Evolutionary conservation across 92 coral and sea anemone genomes (phyloP).

Genomic region (Umimayanthus chanpuru): DNA sequence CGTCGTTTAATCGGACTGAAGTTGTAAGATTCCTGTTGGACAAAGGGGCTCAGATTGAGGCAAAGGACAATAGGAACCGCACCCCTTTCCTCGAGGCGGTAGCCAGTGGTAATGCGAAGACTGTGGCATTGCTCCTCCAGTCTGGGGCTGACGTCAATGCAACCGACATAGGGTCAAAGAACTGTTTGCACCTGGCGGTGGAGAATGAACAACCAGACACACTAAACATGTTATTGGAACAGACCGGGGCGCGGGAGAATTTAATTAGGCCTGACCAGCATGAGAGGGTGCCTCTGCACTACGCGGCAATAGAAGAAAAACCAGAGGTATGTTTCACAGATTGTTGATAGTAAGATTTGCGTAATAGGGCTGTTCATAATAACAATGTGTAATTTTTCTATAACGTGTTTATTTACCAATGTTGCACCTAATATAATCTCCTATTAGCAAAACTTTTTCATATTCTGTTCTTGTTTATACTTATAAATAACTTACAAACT

Average conservation of each 20-base stretch:
- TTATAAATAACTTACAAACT: too few species aligned
- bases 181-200: slow-evolving; percentile 71
- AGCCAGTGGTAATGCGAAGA: slow-evolving; percentile 47
- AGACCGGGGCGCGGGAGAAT: slow-evolving; percentile 27
- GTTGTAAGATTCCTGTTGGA: slow-evolving; percentile 58
- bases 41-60: slow-evolving; percentile 59
- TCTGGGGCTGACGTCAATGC: slow-evolving; percentile 59
- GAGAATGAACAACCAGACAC: slow-evolving; percentile 59
- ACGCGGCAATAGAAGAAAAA: slow-evolving; percentile 61
- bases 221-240: slow-evolving; percentile 50
- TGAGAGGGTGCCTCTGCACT: slow-evolving; percentile 75
- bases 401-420: too few species aligned
- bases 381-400: not conserved
- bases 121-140: slow-evolving; percentile 46
- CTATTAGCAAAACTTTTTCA: too few species aligned
- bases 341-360: not conserved
- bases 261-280: slow-evolving; percentile 53
- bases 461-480: too few species aligned
- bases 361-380: not conserved
- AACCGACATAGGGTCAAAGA: slow-evolving; percentile 50
- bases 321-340: slow-evolving; percentile 46
- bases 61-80: slow-evolving; percentile 53
- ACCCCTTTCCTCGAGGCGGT: slow-evolving; percentile 76
- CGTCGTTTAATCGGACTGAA: slow-evolving; percentile 48
- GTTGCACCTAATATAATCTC: too few species aligned